A percentile compares a stretch with the other conserved stretches of the same genome.
Evolutionary conservation across 1,140 invertebrate species (phyloP).

Genomic region (Drosophila kikkawai): DNA sequence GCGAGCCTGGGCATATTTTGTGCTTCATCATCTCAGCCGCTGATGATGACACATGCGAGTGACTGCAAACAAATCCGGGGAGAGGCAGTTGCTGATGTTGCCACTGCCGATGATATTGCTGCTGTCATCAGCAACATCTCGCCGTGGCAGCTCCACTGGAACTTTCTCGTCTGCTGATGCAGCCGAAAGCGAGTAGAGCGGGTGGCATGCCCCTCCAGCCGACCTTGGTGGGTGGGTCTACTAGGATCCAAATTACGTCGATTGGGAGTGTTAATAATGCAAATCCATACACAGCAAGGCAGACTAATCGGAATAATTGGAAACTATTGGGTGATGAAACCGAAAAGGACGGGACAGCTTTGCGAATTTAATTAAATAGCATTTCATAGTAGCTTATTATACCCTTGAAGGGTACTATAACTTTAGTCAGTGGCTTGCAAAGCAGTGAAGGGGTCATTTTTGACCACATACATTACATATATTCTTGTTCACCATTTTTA

Average conservation of each 20-base stretch:
- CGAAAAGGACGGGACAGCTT: neutral
- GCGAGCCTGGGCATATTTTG: constrained; percentile 72
- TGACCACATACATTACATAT: no score
- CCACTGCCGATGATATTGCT: constrained; percentile 62
- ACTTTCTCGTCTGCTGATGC: constrained; percentile 45
- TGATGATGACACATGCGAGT: constrained; percentile 78
- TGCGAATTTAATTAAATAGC: neutral
- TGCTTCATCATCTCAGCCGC: constrained; percentile 64
- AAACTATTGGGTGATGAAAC: neutral
- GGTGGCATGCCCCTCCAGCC: constrained; percentile 5
- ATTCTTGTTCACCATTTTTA: no score
- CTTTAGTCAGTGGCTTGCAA: no score
- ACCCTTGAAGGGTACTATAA: no score
- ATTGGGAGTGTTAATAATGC: constrained; percentile 43
- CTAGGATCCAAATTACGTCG: constrained; percentile 23
- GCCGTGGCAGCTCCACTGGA: constrained; percentile 24
- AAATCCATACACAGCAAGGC: constrained; percentile 18
- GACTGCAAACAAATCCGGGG: constrained; percentile 72
- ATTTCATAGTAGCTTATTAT: neutral
- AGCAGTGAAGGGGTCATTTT: no score
- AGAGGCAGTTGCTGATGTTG: constrained; percentile 35
- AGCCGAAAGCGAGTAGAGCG: constrained; percentile 9
- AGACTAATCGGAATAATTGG: constrained; percentile 32
- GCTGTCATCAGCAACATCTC: constrained; percentile 71
- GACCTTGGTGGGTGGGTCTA: constrained; percentile 37